These are phyloP conservation scores for Leptoteleia sp. DNA, from an alignment of 1,140 invertebrate genomes.

Conservation along the genomic window DNA sequence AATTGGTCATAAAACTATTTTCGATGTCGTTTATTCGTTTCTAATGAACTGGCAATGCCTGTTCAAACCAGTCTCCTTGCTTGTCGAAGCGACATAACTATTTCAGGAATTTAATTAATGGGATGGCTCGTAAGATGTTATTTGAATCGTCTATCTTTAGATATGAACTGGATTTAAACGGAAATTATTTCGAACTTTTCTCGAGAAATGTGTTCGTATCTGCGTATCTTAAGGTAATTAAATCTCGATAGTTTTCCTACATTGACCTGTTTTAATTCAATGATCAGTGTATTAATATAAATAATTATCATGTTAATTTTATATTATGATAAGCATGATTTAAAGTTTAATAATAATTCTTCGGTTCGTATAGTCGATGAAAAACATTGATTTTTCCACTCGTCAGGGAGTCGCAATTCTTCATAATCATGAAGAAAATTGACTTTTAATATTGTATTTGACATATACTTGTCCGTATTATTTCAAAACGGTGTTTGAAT, in stretches of 20 bases:
- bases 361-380: background rate
- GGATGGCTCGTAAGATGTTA: slow-evolving; percentile 76
- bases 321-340: slow-evolving; percentile 5
- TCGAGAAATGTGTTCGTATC: slow-evolving; percentile 65
- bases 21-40: slow-evolving; percentile 70
- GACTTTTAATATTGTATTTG: too few relatives aligned
- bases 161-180: slow-evolving; percentile 78
- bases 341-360: background rate
- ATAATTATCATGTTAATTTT: slow-evolving; percentile 9
- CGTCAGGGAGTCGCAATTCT: too few relatives aligned
- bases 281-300: slow-evolving; percentile 13
- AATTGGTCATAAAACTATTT: slow-evolving; percentile 75
- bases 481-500: too few relatives aligned
- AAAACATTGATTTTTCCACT: background rate
- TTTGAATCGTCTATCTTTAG: slow-evolving; percentile 69
- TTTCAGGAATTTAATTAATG: slow-evolving; percentile 79
- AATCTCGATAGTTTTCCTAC: slow-evolving; percentile 63
- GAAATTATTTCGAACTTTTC: slow-evolving; percentile 76
- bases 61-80: slow-evolving; percentile 62
- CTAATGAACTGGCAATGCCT: slow-evolving; percentile 71
- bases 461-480: too few relatives aligned
- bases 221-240: slow-evolving; percentile 73
- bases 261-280: slow-evolving; percentile 26
- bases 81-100: slow-evolving; percentile 69
- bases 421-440: too few relatives aligned